Percentiles rank a stretch among this genome's conserved stretches.
Conservation (phyloP, 2,888 invertebrate genomes). For the Gymnoscelis rufifasciata region DNA sequence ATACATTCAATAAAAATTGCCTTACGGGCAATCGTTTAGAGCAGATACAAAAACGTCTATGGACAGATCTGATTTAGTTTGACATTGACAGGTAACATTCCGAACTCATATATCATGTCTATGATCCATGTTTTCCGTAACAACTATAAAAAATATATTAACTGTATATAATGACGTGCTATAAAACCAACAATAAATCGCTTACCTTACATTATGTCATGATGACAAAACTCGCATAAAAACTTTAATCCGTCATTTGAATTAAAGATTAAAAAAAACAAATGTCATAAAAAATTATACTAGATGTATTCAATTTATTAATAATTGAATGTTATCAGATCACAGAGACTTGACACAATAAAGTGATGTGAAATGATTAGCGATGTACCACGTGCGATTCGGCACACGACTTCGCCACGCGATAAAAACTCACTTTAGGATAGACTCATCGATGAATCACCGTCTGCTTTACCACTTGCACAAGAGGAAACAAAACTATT, state of each 20-base stretch:
- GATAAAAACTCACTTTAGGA: slow-evolving; percentile 71
- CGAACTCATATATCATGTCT: no score
- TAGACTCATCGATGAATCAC: slow-evolving; percentile 79
- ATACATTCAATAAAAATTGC: not conserved
- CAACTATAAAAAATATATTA: not conserved
- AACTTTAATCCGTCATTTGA: slow-evolving; percentile 8
- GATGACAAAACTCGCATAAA: slow-evolving; percentile 22
- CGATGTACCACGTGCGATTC: slow-evolving; percentile 39
- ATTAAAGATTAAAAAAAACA: slow-evolving; percentile 15
- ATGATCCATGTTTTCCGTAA: not conserved
- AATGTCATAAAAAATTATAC: slow-evolving; percentile 1
- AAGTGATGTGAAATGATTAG: slow-evolving; percentile 24
- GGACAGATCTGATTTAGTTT: no score
- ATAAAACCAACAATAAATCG: slow-evolving; percentile 10
- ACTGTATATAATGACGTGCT: not conserved
- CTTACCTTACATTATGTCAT: slow-evolving; percentile 23
- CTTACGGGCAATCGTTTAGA: not conserved
- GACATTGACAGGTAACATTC: no score
- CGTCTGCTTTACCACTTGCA: slow-evolving; percentile 62
- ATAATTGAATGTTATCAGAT: slow-evolving; percentile 11
- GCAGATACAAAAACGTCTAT: no score
- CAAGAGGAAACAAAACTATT: slow-evolving; percentile 59
- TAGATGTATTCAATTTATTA: not conserved
- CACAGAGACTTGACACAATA: slow-evolving; percentile 14
- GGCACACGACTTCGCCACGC: slow-evolving; percentile 42